Base-by-base conservation (phyloP, 2,888 invertebrate species). In the Dermolepida albohirtum region DNA sequence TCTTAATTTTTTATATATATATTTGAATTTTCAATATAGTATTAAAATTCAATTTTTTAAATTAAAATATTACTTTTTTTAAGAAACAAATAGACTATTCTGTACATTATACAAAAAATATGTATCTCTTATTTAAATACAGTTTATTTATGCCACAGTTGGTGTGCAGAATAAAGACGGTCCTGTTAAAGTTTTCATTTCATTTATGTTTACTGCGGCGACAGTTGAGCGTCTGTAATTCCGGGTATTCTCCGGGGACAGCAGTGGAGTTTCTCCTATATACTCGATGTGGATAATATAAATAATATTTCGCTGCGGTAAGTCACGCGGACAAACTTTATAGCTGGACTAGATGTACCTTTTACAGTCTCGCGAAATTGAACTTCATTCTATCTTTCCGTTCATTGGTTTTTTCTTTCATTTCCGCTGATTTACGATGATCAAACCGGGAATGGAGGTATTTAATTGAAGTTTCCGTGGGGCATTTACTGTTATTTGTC, bases 191-290 rank as follows among this genome's bases (percentile, higher is more conserved):
- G 73, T 70, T 44, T 54, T 54, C 39, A 16, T 52, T 52, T 52
- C 52, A 54, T 39, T 39, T 54, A 69, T 76, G 75, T 76, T 76
- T 76, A 76, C 74, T 74, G 77, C 74, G 10, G 52, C 39, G 74
- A 77, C 76, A 75, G 74, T 74, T 76, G 76, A 75, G 75, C 74
- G 76, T 69, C 70, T 72, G 75, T 75, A 76, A 77, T 76, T 74
- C 71, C 74, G 68, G 72, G 62, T 69, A 70, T 73, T 74, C 76
- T 74, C 75, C 64, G 52, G 74, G 72, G 76, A 75, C 34, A 14
- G 16, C 17, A 11, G 11, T 27, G 16, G 39, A 39, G 39, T 54
- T 34, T 14, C 39, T 72, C 72, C 71, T 73, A 72, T 73, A 72
- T 68, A 54, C 34, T 8, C 52, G 52, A 39, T 34, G 39, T 14